A percentile compares a stretch with the other conserved stretches of the same genome.
Conservation (phyloP, 2,888 invertebrate species). For the Himalopsyche tibetana region DNA sequence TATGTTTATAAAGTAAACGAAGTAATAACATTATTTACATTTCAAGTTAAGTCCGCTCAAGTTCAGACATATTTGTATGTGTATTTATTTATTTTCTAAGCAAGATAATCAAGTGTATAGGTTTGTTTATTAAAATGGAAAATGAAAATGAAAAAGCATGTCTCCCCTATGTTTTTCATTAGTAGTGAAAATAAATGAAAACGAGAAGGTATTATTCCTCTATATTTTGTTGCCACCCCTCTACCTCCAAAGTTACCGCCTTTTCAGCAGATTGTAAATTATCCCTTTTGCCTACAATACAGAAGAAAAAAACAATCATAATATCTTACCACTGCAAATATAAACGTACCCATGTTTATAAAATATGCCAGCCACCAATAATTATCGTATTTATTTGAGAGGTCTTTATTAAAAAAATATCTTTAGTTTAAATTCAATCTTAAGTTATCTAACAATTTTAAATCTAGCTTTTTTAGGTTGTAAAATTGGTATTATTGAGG, state of each 20-base stretch:
- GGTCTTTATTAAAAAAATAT: neutral
- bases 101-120: constrained; percentile 14
- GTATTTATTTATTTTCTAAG: neutral
- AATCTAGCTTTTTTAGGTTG: too few species aligned
- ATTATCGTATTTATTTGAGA: neutral
- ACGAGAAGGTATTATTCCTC: constrained; percentile 41
- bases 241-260: constrained; percentile 11
- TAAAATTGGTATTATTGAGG: too few species aligned
- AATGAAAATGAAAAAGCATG: constrained; percentile 22
- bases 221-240: neutral
- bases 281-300: constrained; percentile 18
- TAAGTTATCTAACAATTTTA: too few species aligned
- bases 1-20: too few species aligned
- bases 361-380: neutral
- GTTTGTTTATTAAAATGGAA: constrained; percentile 19
- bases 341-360: neutral
- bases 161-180: constrained; percentile 49
- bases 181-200: constrained; percentile 49
- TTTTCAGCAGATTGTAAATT: constrained; percentile 43
- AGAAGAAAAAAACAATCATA: neutral
- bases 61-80: neutral
- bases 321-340: neutral
- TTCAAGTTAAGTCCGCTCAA: too few species aligned
- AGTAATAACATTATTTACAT: too few species aligned
- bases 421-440: neutral